phyloP scores from a whole-genome alignment of 2,113 vertebrate genomes.

The Delphinapterus leucas region DNA sequence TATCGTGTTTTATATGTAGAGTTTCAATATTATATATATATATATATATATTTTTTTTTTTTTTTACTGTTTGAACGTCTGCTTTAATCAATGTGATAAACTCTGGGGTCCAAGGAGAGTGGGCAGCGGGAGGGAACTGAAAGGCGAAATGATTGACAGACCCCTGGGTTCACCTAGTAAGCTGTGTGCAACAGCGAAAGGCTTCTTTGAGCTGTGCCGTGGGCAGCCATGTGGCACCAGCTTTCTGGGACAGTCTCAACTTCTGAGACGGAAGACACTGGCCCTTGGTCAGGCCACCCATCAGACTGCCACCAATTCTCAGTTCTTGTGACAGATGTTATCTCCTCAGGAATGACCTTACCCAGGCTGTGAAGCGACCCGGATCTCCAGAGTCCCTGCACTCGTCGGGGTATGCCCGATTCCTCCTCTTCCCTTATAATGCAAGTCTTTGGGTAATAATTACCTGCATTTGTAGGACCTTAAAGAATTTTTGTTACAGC shows the following conservation, averaged over 20 bases:
- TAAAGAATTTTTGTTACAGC: not conserved
- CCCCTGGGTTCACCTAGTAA: not conserved
- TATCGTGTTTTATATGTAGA: not conserved
- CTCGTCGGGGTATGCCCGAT: rapidly evolving
- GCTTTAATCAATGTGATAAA: not conserved
- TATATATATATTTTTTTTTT: no score
- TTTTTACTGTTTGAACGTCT: not conserved
- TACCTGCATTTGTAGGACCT: not conserved
- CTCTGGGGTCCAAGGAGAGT: not conserved
- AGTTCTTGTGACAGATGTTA: not conserved
- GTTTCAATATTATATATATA: not conserved
- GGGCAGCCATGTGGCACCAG: not conserved
- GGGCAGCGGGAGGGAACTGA: not conserved
- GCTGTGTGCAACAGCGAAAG: not conserved
- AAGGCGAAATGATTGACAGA: rapidly evolving
- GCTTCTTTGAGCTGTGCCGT: not conserved
- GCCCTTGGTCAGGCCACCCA: not conserved
- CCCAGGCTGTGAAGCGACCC: not conserved
- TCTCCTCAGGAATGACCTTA: not conserved
- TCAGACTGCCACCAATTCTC: not conserved
- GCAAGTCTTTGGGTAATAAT: not conserved
- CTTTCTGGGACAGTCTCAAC: not conserved
- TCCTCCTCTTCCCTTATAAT: not conserved
- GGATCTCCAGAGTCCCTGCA: no score
- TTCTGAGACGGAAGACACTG: conserved; percentile 7